Base-by-base conservation (phyloP, 2,797 vertebrate species). In the Squalus acanthias region DNA sequence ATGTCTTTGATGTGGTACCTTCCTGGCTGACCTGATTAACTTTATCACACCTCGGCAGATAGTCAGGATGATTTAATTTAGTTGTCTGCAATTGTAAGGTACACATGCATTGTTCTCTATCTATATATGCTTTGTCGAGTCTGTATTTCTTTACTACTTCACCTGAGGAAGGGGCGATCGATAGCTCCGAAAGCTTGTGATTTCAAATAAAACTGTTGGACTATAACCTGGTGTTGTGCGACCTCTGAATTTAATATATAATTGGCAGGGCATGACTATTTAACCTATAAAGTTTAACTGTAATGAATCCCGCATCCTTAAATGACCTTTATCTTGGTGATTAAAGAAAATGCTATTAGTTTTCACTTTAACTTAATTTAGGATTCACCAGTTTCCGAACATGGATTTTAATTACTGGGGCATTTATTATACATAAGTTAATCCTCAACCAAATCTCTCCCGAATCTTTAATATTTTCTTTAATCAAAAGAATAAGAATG, bases 341-440 rank as follows among this genome's bases (percentile, higher is more conserved):
- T 91, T 60, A 12, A 33, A 91, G 22, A 63, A 57, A 33, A 92
- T 33, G 29, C 29, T 91, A 91, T 91, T 63, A 57, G 33, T 57
- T 91, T 65, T 15, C 8, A 65, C 57, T 92, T 91, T 91, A 91
- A 63, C 26, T 91, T 65, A 92, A 65, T 92, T 91, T 91, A 29
- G 33, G 12, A 65, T 92, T 92, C 89, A 57, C 29, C 53, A 29
- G 87, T 33, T 63, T 60, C 88, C 33, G 89, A 92, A 65, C 13
- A 17, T 1, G 53, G 89, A 60, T 92, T 92, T 60, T 92, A 92
- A 92, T 92, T n/a, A 60, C 57, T 33, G 4, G 29, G 29, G 12
- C 12, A 92, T 65, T 65, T 33, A 92, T 60, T 92, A 92, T 5
- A n/a, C 29, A 92, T 63, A 65, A 65, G 33, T 63, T 65, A 60